Evolutionary conservation across 1,140 invertebrate species (phyloP).

Genomic region (Ridgeia piscesae): DNA sequence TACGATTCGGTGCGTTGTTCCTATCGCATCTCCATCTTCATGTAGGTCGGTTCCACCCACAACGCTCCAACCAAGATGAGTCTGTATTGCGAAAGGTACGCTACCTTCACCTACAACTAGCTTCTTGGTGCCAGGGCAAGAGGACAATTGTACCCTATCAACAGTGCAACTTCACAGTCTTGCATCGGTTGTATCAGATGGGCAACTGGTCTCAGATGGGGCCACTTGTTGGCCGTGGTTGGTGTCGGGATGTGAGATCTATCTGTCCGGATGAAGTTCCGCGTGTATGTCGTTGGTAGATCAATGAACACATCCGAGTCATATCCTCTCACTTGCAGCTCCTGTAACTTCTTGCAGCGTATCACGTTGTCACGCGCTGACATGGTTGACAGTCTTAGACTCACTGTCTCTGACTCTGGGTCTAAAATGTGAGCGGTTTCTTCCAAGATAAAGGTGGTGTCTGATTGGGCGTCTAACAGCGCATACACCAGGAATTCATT

Average conservation of each 20-base stretch:
- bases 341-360: background rate
- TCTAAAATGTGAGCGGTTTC: background rate
- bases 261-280: slow-evolving; percentile 8
- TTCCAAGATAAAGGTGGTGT: slow-evolving; percentile 18
- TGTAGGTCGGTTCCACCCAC: background rate
- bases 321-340: slow-evolving; percentile 1
- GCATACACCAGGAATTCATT: slow-evolving; percentile 16
- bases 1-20: background rate
- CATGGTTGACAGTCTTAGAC: background rate
- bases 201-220: background rate
- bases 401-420: background rate
- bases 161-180: slow-evolving; percentile 11
- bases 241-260: slow-evolving; percentile 19
- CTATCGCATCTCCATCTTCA: background rate
- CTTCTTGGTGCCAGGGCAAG: background rate
- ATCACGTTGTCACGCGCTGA: background rate
- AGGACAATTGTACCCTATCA: slow-evolving; percentile 22
- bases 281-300: slow-evolving; percentile 10
- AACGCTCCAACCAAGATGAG: slow-evolving; percentile 1
- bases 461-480: background rate
- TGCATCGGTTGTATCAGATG: background rate
- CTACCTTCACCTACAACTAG: background rate
- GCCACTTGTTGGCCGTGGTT: slow-evolving; percentile 17
- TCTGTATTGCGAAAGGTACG: background rate
- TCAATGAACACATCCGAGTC: background rate